Evolutionary conservation across 2,113 vertebrate species (phyloP).

Genomic region (Balaeniceps rex): DNA sequence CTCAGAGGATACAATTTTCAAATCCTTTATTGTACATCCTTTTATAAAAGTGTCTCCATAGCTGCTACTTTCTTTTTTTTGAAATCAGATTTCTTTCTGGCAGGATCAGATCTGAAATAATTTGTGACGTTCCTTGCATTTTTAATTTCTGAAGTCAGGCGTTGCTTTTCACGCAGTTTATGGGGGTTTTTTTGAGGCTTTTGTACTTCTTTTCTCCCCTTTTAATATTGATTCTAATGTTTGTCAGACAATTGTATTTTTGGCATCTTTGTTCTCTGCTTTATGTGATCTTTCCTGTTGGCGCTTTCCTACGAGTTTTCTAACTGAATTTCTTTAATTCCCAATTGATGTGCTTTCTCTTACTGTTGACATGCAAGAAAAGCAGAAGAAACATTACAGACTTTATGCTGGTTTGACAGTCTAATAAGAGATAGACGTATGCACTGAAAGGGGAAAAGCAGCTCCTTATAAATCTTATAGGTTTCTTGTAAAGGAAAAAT

Average conservation of each 20-base stretch:
- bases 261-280: constrained; percentile 10
- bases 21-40: not conserved
- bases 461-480: not conserved
- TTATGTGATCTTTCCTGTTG: not conserved
- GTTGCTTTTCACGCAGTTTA: not conserved
- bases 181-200: not conserved
- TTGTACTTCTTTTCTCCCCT: not conserved
- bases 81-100: not conserved
- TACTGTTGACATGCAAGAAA: not conserved
- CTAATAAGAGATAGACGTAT: not conserved
- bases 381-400: not conserved
- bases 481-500: not conserved
- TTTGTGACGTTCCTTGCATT: constrained; percentile 22
- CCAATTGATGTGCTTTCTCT: not conserved
- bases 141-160: constrained; percentile 1
- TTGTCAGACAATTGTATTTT: constrained; percentile 16
- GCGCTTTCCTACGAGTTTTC: not conserved
- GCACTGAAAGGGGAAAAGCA: not conserved
- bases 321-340: not conserved
- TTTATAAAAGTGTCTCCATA: not conserved
- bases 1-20: constrained; percentile 10
- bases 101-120: not conserved
- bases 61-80: not conserved
- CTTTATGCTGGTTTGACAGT: not conserved
- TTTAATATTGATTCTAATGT: not conserved